Conservation (phyloP, 2,113 vertebrate genomes). For the Leptodactylus fuscus region DNA sequence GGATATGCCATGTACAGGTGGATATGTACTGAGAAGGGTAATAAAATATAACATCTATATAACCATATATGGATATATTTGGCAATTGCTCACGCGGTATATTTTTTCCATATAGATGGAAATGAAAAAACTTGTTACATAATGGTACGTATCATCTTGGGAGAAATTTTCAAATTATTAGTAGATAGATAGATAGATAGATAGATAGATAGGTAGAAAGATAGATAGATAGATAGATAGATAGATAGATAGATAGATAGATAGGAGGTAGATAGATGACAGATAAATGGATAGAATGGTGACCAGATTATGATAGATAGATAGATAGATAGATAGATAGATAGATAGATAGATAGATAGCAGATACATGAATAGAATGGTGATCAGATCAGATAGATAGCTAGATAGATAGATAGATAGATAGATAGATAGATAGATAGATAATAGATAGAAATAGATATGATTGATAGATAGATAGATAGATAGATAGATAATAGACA, state of each 20-base stretch:
- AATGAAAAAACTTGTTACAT: too few relatives aligned
- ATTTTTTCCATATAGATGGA: not conserved
- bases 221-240: too few relatives aligned
- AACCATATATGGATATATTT: too few relatives aligned
- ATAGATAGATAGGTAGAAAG: too few relatives aligned
- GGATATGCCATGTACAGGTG: not conserved
- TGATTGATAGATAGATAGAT: not conserved
- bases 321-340: conserved; percentile 14
- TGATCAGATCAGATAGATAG: too few relatives aligned
- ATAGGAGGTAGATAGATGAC: too few relatives aligned
- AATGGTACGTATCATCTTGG: too few relatives aligned
- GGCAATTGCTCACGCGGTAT: too few relatives aligned
- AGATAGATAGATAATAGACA: conserved; percentile 1
- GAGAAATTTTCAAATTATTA: too few relatives aligned
- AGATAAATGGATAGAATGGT: too few relatives aligned
- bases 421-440: conserved; percentile 5
- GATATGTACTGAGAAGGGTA: not conserved
- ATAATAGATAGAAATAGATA: not conserved
- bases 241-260: too few relatives aligned
- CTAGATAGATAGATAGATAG: not conserved
- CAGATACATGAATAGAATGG: not conserved
- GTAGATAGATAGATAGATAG: too few relatives aligned
- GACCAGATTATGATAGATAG: not conserved
- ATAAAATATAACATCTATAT: not conserved
- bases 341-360: not conserved